phyloP scores from a whole-genome alignment of 2,888 invertebrate species.

The Ormyrus rosae region DNA sequence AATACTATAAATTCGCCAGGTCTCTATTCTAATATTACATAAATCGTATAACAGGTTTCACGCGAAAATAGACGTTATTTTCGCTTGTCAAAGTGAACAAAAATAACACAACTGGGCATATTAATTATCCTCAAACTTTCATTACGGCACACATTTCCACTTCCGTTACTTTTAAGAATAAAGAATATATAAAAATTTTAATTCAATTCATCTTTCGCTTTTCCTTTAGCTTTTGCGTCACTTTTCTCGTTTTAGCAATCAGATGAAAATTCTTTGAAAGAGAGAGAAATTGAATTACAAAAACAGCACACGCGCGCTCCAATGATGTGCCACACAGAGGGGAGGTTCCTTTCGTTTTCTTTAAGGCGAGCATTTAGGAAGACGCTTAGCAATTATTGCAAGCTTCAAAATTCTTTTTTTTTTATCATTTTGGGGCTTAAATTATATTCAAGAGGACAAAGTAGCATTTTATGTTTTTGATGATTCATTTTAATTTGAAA shows the following conservation, averaged over 20 bases:
- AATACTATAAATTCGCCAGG: conserved; percentile 66
- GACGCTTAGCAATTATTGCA: conserved; percentile 34
- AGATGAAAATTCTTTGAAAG: background rate
- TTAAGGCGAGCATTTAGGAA: conserved; percentile 37
- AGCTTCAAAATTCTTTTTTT: background rate
- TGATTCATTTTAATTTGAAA: background rate
- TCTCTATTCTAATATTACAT: conserved; percentile 50
- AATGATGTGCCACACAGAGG: conserved; percentile 49
- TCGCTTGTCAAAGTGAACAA: conserved; percentile 29
- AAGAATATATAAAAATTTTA: conserved; percentile 5
- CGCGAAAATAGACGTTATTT: conserved; percentile 41
- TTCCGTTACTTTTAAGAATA: conserved; percentile 1
- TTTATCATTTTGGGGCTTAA: conserved; percentile 8
- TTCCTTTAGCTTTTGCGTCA: background rate
- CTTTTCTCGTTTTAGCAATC: background rate
- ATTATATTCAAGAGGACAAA: conserved; percentile 22
- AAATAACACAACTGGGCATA: conserved; percentile 13
- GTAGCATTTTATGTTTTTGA: conserved; percentile 9
- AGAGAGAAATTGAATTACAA: conserved; percentile 15
- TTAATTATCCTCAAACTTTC: conserved; percentile 8
- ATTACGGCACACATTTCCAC: background rate
- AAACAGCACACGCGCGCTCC: conserved; percentile 22
- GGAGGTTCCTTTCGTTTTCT: conserved; percentile 15
- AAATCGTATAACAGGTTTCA: conserved; percentile 33
- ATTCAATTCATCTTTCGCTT: conserved; percentile 1